Evolutionary conservation across 2,797 vertebrate genomes (phyloP).

Genomic region (Petrocephalus sullivani): DNA sequence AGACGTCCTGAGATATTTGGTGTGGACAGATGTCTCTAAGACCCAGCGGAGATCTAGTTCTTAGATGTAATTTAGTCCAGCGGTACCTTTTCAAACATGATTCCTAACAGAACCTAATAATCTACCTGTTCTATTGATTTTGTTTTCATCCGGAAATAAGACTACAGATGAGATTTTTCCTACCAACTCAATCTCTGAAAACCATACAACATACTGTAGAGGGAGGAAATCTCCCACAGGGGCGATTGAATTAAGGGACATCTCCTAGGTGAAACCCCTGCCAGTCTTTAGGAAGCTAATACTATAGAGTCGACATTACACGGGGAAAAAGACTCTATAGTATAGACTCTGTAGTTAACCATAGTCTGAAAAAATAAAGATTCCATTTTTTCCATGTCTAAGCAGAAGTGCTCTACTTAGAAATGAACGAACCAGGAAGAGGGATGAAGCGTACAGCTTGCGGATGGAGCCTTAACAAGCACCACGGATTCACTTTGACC

Average conservation of each 20-base stretch:
- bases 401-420: background rate
- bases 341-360: background rate
- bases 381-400: background rate
- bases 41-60: background rate
- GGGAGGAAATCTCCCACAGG: background rate
- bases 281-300: background rate
- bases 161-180: conserved; percentile 8
- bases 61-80: background rate
- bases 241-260: background rate
- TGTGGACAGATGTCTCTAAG: background rate
- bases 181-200: background rate
- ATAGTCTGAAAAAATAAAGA: background rate
- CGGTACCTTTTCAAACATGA: background rate
- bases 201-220: background rate
- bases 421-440: background rate
- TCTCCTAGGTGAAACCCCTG: background rate
- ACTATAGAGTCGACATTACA: background rate
- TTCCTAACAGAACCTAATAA: background rate
- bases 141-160: background rate
- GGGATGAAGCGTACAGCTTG: background rate
- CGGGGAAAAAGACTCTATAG: background rate
- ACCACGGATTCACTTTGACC: background rate
- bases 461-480: background rate
- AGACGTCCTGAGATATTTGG: background rate
- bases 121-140: background rate